Base-by-base conservation (phyloP, 2,113 vertebrate genomes). In the Eretmochelys imbricata region DNA sequence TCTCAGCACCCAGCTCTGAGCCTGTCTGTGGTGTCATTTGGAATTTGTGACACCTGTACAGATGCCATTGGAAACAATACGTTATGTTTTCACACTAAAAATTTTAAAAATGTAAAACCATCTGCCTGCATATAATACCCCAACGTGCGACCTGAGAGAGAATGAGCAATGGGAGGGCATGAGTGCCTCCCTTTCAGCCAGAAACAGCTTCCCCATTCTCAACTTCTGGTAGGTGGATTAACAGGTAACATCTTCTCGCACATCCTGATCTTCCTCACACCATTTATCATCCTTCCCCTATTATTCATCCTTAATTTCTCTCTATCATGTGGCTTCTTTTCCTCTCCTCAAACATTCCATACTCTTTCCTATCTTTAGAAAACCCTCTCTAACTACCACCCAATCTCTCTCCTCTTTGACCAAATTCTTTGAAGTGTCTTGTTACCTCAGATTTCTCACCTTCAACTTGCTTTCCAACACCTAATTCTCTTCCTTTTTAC, bases 1-100 rank as follows among this genome's bases (percentile, higher is more conserved):
- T 69, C 17, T 8, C 42, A 95, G 22, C 27, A 38, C 59, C 81
- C 0, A 0, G 51, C 84, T 2, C 0, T 46, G 57, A 84, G 48
- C 48, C 53, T 88, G 8, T 20, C 19, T 46, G 35, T 50, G 93
- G 72, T 51, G 49, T 38, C 80, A 89, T 0, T 0, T 35, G 55
- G 82, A 27, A 96, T 89, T 54, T 75, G 9, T 24, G 2, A 85
- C 55, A 93, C 53, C 50, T 76, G 25, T 24, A 38, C 65, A 72
- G 65, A 72, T 38, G n/a, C n/a, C n/a, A 38, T 22, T 3, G 57
- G 57, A 59, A 59, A 59, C 27, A 59, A 59, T 59, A 14, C 13
- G 29, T 13, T 59, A 29, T 59, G 57, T 59, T 59, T 31, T 59
- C 29, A 59, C 27, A 14, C 57, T 31, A 59, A 31, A 59, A 31